These are phyloP conservation scores for Drosophila formosana DNA, from an alignment of 2,888 invertebrate species.

Conservation along the genomic window DNA sequence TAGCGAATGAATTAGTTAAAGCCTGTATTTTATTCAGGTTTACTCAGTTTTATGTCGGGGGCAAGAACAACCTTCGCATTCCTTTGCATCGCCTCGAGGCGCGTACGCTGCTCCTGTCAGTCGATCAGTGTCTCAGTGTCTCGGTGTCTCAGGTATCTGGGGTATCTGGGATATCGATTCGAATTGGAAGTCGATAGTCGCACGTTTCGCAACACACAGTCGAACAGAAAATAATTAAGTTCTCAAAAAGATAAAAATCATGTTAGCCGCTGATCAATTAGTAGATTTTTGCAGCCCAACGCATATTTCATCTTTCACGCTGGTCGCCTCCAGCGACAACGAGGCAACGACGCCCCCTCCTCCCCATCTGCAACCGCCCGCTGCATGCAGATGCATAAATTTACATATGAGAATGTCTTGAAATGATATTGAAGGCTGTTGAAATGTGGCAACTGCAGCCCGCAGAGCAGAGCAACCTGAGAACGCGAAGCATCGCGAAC, in stretches of 20 bases:
- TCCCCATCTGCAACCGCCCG: background rate
- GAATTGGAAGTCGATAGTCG: constrained; percentile 64
- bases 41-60: background rate
- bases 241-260: constrained; percentile 84
- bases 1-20: constrained; percentile 1
- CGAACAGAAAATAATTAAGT: constrained; percentile 82
- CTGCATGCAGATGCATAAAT: constrained; percentile 66
- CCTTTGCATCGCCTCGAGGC: constrained; percentile 56
- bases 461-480: constrained; percentile 35
- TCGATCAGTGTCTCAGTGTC: constrained; percentile 31
- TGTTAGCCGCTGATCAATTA: constrained; percentile 84
- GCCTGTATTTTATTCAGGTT: constrained; percentile 5
- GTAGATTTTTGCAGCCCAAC: constrained; percentile 72
- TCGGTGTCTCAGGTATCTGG: constrained; percentile 14
- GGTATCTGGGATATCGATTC: constrained; percentile 56
- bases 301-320: constrained; percentile 75
- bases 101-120: constrained; percentile 56
- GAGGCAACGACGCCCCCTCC: constrained; percentile 10
- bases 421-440: constrained; percentile 82
- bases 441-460: constrained; percentile 75
- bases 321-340: constrained; percentile 26
- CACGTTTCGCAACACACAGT: constrained; percentile 50
- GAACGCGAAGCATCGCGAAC: background rate
- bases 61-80: constrained; percentile 65
- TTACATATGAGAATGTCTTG: constrained; percentile 80